Base-by-base conservation (phyloP, 2,888 invertebrate genomes). In the Lithodes maja region DNA sequence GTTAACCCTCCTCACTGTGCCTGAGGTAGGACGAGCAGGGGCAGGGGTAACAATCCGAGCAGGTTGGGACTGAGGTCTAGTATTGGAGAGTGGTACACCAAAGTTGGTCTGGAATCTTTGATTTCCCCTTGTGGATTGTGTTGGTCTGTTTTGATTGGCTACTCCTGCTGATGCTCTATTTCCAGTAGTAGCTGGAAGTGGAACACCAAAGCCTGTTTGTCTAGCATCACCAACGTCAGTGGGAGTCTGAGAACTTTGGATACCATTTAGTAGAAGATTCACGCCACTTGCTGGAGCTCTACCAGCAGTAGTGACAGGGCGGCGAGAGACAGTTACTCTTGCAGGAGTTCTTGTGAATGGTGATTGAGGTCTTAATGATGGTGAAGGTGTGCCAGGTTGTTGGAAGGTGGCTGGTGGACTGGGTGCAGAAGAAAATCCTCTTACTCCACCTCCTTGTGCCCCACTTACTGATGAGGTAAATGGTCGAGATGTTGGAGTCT, bases 261-360 rank as follows among this genome's bases (percentile, higher is more conserved):
- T 85, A 15, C 85, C 85, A 78, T 74, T 85, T 7, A 85, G 54
- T 15, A 85, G 78, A 9, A 85, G 68, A 52, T 77, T 78, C 7
- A 85, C 85, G 49, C 85, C 85, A 15, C 71, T 54, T 33, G 85
- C 78, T n/a, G 85, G 85, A 5, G 81, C n/a, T 15, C 86, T 80
- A 81, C 61, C 74, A 52, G 53, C 3, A 54, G 81, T 49, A 12
- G 49, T 15, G 2, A 84, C 55, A 12, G 85, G 85, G 9, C 85
- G 85, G 52, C 79, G 78, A 17, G 78, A 78, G 52, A 79, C 69
- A 7, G 77, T 9, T 17, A 85, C 79, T 33, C 83, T 83, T 17
- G 85, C 1, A 1, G 78, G 78, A 9, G 61, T 3, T 17, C 77
- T 50, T 33, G 75, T 33, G 49, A 71, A 74, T 7, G 61, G 7